These are phyloP conservation scores for Podarcis siculus DNA, from an alignment of 2,797 vertebrate genomes.

Conservation along the genomic window DNA sequence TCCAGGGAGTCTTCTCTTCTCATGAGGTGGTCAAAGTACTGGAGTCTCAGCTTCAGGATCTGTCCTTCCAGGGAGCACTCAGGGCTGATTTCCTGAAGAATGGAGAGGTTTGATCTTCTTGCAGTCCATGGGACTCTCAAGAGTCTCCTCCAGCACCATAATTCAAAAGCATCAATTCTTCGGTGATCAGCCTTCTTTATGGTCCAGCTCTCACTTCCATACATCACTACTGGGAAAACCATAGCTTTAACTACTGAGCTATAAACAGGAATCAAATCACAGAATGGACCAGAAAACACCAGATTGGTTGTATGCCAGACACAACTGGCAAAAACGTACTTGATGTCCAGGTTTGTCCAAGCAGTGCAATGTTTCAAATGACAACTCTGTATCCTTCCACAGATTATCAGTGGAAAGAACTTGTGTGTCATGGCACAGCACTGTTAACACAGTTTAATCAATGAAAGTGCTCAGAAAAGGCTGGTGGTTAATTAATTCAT, in stretches of 20 bases:
- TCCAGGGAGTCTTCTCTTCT: no score
- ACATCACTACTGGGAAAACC: no score
- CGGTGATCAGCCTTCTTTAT: no score
- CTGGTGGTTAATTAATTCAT: background rate
- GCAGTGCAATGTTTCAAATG: background rate
- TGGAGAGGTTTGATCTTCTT: no score
- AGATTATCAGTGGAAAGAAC: background rate
- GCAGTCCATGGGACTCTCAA: no score
- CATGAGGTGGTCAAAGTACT: no score
- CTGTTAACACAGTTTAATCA: constrained; percentile 20
- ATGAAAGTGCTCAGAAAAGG: background rate
- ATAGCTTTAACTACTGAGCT: background rate
- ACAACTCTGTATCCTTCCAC: background rate
- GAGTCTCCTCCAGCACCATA: no score
- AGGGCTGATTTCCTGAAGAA: no score
- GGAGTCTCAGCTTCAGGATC: no score
- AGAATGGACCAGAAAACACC: background rate
- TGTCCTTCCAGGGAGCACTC: no score
- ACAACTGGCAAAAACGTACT: background rate
- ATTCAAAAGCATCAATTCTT: no score
- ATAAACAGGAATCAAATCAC: constrained; percentile 19
- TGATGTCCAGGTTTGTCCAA: background rate
- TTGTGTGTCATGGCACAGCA: background rate
- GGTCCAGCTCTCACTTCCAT: no score
- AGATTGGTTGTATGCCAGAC: background rate